These are phyloP conservation scores for Dipodomys spectabilis DNA, from an alignment of 2,113 vertebrate genomes.

Conservation along the genomic window DNA sequence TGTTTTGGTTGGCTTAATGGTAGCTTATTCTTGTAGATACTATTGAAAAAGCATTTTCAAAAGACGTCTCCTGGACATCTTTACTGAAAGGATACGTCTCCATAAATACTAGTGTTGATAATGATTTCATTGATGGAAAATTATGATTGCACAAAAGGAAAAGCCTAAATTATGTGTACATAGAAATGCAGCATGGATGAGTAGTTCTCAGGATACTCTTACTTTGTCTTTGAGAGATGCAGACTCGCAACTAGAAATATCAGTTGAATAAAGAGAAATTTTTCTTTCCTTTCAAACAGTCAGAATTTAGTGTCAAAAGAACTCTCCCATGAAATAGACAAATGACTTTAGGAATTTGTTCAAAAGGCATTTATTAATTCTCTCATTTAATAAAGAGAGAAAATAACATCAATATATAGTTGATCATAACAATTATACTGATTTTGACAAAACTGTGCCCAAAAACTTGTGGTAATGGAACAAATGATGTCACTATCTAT, in stretches of 20 bases:
- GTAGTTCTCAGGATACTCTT: constrained; percentile 16
- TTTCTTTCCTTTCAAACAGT: neutral
- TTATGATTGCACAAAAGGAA: constrained; percentile 45
- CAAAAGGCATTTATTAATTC: constrained; percentile 1
- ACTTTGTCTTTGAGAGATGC: neutral
- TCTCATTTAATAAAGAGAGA: neutral
- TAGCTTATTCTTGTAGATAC: constrained; percentile 16
- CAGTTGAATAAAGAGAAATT: constrained; percentile 32
- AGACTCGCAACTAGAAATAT: neutral
- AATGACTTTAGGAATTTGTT: constrained; percentile 14
- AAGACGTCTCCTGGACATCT: neutral
- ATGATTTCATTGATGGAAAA: neutral
- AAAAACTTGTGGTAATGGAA: neutral
- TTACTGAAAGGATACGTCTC: neutral
- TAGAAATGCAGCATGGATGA: neutral
- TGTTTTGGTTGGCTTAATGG: constrained; percentile 28
- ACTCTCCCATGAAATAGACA: constrained; percentile 37
- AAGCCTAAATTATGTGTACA: neutral
- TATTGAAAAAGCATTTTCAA: constrained; percentile 34
- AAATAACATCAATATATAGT: neutral
- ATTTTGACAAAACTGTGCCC: constrained; percentile 2
- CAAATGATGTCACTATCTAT: constrained; percentile 30
- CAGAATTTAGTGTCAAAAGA: constrained; percentile 12
- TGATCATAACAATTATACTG: neutral
- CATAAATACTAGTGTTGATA: neutral